These are phyloP conservation scores for Adrianichthys oophorus DNA, from an alignment of 2,797 vertebrate species.

Conservation along the genomic window DNA sequence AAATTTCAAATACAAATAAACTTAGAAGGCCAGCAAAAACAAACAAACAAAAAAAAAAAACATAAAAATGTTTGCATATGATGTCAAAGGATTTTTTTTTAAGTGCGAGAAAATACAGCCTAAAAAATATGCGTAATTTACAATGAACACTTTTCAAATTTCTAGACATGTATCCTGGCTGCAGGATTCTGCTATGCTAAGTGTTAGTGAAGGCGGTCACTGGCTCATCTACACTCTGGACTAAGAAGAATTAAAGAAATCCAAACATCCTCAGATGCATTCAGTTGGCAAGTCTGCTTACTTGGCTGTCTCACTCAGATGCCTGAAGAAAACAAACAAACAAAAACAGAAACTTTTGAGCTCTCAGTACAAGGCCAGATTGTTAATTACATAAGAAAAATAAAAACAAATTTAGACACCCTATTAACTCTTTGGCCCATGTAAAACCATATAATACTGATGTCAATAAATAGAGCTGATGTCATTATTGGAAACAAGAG, in stretches of 20 bases:
- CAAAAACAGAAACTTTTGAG: conserved; percentile 19
- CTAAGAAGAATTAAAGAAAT: conserved; percentile 34
- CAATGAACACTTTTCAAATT: conserved; percentile 57
- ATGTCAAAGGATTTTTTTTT: conserved; percentile 53
- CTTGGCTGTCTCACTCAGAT: conserved; percentile 34
- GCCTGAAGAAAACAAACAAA: conserved; percentile 20
- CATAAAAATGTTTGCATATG: conserved; percentile 60
- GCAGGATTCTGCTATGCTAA: conserved; percentile 41
- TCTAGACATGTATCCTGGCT: conserved; percentile 65
- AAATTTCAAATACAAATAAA: conserved; percentile 77
- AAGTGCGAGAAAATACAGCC: conserved; percentile 49
- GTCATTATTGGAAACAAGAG: conserved; percentile 57
- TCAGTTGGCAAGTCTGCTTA: conserved; percentile 40
- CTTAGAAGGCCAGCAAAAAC: conserved; percentile 66
- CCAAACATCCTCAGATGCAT: conserved; percentile 37
- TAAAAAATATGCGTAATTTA: conserved; percentile 69
- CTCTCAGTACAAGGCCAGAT: conserved; percentile 50
- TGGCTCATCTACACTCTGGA: conserved; percentile 34
- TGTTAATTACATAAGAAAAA: conserved; percentile 42
- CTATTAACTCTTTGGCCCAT: conserved; percentile 46
- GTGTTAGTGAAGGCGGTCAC: conserved; percentile 25
- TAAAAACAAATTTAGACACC: conserved; percentile 55
- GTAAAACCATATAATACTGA: conserved; percentile 53
- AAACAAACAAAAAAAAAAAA: conserved; percentile 13
- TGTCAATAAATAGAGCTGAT: conserved; percentile 66